Conservation (phyloP, 2,888 invertebrate genomes). For the Drosophila robusta region DNA sequence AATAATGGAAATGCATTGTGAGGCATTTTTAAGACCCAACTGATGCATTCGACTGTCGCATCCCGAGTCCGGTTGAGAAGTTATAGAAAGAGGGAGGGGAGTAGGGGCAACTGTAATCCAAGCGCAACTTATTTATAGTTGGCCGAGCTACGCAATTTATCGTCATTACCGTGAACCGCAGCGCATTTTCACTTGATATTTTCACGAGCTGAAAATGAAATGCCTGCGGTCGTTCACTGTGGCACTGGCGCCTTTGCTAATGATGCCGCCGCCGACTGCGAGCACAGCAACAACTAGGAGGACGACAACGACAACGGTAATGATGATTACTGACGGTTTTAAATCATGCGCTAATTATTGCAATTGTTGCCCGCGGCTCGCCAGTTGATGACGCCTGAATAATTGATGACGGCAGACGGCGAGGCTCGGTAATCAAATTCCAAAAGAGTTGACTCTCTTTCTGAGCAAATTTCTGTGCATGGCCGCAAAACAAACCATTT, state of each 20-base stretch:
- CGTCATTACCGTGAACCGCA: constrained; percentile 73
- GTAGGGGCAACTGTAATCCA: constrained; percentile 37
- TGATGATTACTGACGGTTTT: constrained; percentile 81
- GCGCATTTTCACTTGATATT: constrained; percentile 77
- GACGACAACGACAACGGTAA: constrained; percentile 64
- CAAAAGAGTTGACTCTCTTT: constrained; percentile 68
- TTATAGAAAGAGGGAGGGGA: not conserved
- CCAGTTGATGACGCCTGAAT: constrained; percentile 66
- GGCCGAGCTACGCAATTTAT: constrained; percentile 70
- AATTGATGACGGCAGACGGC: constrained; percentile 70
- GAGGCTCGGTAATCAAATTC: constrained; percentile 67
- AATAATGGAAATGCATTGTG: constrained; percentile 40
- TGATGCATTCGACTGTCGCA: constrained; percentile 48
- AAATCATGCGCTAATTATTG: constrained; percentile 81
- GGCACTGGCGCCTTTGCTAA: constrained; percentile 56
- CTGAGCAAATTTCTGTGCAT: constrained; percentile 38
- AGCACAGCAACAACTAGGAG: constrained; percentile 45
- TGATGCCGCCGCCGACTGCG: constrained; percentile 45
- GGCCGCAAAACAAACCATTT: constrained; percentile 58
- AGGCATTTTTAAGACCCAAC: constrained; percentile 52
- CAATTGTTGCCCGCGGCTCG: constrained; percentile 68
- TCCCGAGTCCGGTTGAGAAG: not conserved
- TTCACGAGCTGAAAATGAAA: constrained; percentile 75
- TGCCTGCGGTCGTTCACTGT: constrained; percentile 65
- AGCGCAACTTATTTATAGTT: constrained; percentile 78